Percentiles rank a stretch among this genome's conserved stretches.
These are phyloP conservation scores for Dendronephthya gigantea DNA, from an alignment of 64 coral and sea anemone species.

Conservation along the genomic window DNA sequence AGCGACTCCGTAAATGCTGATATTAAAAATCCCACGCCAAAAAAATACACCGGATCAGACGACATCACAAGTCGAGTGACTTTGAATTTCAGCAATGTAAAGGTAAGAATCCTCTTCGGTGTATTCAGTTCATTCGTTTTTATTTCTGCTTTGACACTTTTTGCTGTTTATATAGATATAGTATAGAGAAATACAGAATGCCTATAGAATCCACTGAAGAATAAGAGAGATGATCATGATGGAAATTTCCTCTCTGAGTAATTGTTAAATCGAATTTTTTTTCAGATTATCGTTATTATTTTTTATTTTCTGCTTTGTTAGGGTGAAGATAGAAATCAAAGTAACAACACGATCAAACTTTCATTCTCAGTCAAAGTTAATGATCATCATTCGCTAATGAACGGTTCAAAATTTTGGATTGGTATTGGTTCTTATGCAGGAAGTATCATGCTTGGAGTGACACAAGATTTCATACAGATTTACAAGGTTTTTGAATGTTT, in stretches of 20 bases:
- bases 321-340: conserved; percentile 11
- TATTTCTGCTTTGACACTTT: too few species aligned
- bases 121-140: too few species aligned
- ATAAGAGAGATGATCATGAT: too few species aligned
- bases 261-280: too few species aligned
- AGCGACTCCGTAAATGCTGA: conserved; percentile 10
- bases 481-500: too few species aligned
- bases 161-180: too few species aligned
- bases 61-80: conserved; percentile 48
- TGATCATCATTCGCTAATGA: conserved; percentile 55
- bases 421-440: conserved; percentile 75
- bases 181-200: too few species aligned
- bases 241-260: too few species aligned
- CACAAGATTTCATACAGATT: too few species aligned
- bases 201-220: too few species aligned
- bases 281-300: too few species aligned
- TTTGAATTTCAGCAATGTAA: conserved; percentile 74
- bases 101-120: conserved; percentile 32
- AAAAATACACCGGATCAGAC: conserved; percentile 16
- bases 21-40: background rate
- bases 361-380: conserved; percentile 57
- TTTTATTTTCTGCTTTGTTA: too few species aligned
- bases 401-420: conserved; percentile 72
- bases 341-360: conserved; percentile 45
- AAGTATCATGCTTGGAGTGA: conserved; percentile 71